Conservation (phyloP, 2,797 vertebrate genomes). For the Semaprochilodus insignis region DNA sequence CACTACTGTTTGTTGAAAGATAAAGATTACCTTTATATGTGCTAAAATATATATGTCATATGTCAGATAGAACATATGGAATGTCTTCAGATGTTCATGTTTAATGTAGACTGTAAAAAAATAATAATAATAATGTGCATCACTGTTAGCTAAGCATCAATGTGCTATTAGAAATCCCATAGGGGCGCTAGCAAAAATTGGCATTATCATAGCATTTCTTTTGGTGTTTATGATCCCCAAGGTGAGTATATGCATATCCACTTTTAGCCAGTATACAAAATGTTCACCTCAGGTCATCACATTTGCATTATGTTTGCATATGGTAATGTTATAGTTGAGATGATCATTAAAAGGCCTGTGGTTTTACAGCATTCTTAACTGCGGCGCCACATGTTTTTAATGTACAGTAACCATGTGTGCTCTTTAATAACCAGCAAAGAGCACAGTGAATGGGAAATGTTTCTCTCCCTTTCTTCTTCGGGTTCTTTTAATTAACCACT, state of each 20-base stretch:
- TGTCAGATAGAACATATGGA: too few species aligned
- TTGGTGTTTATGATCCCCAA: too few species aligned
- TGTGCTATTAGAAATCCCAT: too few species aligned
- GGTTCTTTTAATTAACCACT: constrained; percentile 58
- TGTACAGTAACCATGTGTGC: constrained; percentile 32
- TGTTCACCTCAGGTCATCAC: constrained; percentile 2
- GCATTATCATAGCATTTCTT: too few species aligned
- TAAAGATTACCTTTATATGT: too few species aligned
- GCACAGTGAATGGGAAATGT: neutral
- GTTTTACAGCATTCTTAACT: constrained; percentile 15
- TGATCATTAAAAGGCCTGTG: constrained; percentile 18
- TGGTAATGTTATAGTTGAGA: neutral
- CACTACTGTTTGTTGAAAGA: too few species aligned
- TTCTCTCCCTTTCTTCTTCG: constrained; percentile 28
- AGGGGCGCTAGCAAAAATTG: too few species aligned
- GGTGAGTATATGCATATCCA: neutral
- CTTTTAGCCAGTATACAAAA: constrained; percentile 1
- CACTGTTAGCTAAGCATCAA: too few species aligned
- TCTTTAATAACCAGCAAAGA: constrained; percentile 52
- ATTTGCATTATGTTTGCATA: constrained; percentile 21
- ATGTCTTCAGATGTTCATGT: too few species aligned
- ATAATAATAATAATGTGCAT: too few species aligned
- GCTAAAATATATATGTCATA: too few species aligned
- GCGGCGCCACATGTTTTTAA: constrained; percentile 37
- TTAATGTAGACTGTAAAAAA: too few species aligned